phyloP scores from a whole-genome alignment of 2,797 vertebrate species.

The Podargus strigoides region DNA sequence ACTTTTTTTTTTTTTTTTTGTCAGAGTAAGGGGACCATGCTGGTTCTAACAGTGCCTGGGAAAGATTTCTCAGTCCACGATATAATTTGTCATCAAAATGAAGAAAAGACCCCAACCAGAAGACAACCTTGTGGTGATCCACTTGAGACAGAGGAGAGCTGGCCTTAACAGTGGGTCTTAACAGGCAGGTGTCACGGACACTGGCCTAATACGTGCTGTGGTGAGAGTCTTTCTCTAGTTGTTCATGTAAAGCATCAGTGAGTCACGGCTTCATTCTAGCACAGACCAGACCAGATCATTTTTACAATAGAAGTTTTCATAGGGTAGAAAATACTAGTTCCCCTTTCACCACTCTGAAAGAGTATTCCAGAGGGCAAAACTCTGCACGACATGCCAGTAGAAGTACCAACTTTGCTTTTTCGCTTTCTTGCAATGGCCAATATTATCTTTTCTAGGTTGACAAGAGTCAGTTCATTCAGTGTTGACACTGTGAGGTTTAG shows the following conservation, averaged over 20 bases:
- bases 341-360: constrained; percentile 1
- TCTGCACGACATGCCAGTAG: not conserved
- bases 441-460: not conserved
- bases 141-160: not conserved
- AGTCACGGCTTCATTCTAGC: not conserved
- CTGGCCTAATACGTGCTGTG: not conserved
- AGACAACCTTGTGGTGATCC: not conserved
- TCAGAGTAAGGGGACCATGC: not conserved
- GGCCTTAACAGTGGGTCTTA: not conserved
- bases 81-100: not conserved
- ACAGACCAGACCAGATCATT: constrained; percentile 18
- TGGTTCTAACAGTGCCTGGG: not conserved
- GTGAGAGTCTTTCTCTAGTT: not conserved
- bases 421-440: not conserved
- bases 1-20: too few relatives aligned
- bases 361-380: not conserved
- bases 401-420: not conserved
- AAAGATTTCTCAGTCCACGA: not conserved
- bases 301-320: constrained; percentile 21
- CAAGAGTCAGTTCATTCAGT: not conserved
- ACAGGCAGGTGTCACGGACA: not conserved
- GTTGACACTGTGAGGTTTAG: not conserved
- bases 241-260: not conserved
- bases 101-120: not conserved
- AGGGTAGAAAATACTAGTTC: constrained; percentile 6